phyloP scores from a whole-genome alignment of 2,113 vertebrate species.

The Catagonus wagneri region DNA sequence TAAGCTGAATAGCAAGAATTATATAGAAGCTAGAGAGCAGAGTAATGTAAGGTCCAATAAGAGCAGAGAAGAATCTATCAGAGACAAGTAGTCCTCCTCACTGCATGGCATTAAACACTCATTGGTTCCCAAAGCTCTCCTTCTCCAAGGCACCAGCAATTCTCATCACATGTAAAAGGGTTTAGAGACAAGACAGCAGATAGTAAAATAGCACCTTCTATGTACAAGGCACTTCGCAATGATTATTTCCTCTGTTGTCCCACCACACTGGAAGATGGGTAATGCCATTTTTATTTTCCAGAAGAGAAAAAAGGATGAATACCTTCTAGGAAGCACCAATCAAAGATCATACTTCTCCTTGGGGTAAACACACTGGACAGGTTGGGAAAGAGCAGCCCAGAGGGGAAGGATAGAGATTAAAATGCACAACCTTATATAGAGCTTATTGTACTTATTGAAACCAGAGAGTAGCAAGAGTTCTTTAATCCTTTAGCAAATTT shows the following conservation, averaged over 20 bases:
- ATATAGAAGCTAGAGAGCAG: background rate
- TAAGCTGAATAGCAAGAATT: background rate
- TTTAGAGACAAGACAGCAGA: background rate
- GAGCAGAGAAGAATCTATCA: background rate
- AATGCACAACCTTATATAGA: background rate
- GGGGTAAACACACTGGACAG: background rate
- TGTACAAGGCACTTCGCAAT: background rate
- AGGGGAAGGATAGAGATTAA: background rate
- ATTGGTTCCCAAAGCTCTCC: background rate
- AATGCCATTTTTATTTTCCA: background rate
- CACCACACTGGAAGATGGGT: background rate
- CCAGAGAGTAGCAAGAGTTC: background rate
- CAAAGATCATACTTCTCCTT: background rate
- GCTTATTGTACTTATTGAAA: background rate
- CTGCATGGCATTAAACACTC: background rate
- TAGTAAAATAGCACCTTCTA: background rate
- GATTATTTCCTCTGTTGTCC: background rate
- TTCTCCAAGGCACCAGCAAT: background rate
- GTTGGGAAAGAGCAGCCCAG: background rate
- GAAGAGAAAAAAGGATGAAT: background rate
- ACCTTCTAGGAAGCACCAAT: background rate
- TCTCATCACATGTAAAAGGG: background rate
- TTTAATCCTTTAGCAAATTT: constrained; percentile 6
- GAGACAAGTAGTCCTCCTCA: background rate
- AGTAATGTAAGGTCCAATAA: background rate